Evolutionary conservation across 2,113 vertebrate species (phyloP), one percentile per base, ranked within the genome.

Genomic region (Nothobranchius furzeri): DNA sequence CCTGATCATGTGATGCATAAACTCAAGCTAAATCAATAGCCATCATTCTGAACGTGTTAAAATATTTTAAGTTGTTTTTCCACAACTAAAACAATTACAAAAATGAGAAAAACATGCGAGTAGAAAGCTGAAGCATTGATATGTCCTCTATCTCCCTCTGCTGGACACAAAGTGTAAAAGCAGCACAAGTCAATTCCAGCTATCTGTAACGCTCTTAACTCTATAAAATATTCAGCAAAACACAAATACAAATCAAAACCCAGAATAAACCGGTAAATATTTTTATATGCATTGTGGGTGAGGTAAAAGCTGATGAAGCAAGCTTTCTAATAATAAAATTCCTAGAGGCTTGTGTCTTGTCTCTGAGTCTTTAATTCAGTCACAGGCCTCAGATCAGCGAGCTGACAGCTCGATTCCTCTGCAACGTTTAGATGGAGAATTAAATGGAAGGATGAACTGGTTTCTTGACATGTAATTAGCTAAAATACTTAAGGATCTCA

Each of bases 111-210:
- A 7, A 48, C 55, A 0, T 35, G 54, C 59, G 17, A 70, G 25
- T 55, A 46, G 12, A 45, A 10, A 45, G 12, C 43, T 43, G 42
- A 12, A 69, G 17, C 9, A 3, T 17, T 40, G 14, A 47, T 2
- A 47, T 54, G 66, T 81, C 67, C 69, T 90, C 42, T 84, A 46
- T 14, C 82, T 15, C 90, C 64, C 75, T 85, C 92, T 91, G 59
- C 70, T 88, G 90, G 86, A 55, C 1, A 6, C 1, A 65, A 47
- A 12, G 0, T 0, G 48, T 63, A 64, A 71, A 20, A 63, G 36
- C 52, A 80, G 14, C 48, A 42, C 40, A 9, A 8, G 10, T 9
- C 2, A 42, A 30, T 30, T 30, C 30, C 30, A 30, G 30, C 30
- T 30, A 3, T 30, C 30, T 42, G 10, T 42, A 42, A 11, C 40